These are phyloP conservation scores for Apodemia duryi DNA, from an alignment of 2,888 invertebrate species.

Conservation along the genomic window DNA sequence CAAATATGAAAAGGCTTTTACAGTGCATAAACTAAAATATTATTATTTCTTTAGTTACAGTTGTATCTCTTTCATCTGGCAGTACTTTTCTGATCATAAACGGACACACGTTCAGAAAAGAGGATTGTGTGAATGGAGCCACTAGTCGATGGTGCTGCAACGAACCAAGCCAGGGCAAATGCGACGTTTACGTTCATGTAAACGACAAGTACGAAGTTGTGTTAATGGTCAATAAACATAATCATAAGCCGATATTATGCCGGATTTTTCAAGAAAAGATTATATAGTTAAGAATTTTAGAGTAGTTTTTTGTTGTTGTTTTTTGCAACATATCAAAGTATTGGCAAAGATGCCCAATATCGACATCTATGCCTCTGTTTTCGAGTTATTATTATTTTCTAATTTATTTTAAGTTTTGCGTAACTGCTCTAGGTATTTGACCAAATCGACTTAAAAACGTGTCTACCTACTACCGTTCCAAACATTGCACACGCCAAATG, in stretches of 20 bases:
- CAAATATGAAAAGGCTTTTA: no score
- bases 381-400: neutral
- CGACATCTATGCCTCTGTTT: neutral
- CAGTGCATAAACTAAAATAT: neutral
- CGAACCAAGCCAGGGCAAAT: constrained; percentile 49
- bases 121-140: constrained; percentile 43
- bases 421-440: neutral
- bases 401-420: neutral
- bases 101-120: constrained; percentile 58
- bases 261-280: constrained; percentile 54
- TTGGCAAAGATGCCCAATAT: neutral
- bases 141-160: constrained; percentile 55
- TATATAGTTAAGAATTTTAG: constrained; percentile 36
- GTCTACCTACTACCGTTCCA: neutral
- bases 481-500: no score
- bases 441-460: neutral
- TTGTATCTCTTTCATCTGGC: constrained; percentile 55
- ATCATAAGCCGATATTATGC: constrained; percentile 57
- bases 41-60: constrained; percentile 49
- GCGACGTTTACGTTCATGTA: constrained; percentile 53
- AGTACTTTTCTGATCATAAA: constrained; percentile 56
- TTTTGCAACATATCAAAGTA: neutral
- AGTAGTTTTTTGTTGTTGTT: constrained; percentile 17
- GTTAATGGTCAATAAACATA: constrained; percentile 49
- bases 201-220: constrained; percentile 56